Conservation (phyloP, 2,888 invertebrate species). For the Phaonia tiefii region DNA sequence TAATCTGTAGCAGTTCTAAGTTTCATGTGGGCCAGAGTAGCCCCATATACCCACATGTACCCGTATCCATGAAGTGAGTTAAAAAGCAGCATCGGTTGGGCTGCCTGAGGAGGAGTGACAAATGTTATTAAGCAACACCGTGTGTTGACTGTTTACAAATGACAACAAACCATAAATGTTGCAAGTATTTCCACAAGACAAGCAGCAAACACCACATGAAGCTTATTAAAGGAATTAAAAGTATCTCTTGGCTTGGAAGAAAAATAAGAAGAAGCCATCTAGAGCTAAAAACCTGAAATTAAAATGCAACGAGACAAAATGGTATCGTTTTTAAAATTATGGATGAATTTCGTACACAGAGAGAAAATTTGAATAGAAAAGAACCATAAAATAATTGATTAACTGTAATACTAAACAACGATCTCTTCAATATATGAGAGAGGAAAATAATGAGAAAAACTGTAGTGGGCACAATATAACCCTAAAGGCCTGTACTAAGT, state of each 20-base stretch:
- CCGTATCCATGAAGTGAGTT: slow-evolving; percentile 54
- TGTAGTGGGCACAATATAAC: too few relatives aligned
- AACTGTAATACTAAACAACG: too few relatives aligned
- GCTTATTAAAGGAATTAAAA: slow-evolving; percentile 66
- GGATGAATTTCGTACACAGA: slow-evolving; percentile 4
- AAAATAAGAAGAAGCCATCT: slow-evolving; percentile 63
- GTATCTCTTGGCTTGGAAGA: slow-evolving; percentile 52
- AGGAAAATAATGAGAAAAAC: too few relatives aligned
- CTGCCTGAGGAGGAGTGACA: neutral
- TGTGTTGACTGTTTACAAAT: slow-evolving; percentile 63
- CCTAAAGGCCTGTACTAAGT: too few relatives aligned
- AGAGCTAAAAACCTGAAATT: slow-evolving; percentile 44
- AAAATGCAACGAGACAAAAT: slow-evolving; percentile 51
- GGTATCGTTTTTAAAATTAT: slow-evolving; percentile 56
- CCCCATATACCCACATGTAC: neutral
- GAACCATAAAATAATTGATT: too few relatives aligned
- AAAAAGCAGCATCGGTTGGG: neutral
- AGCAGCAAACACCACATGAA: slow-evolving; percentile 36
- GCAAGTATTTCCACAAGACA: slow-evolving; percentile 55
- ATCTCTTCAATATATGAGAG: too few relatives aligned
- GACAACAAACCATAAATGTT: slow-evolving; percentile 64
- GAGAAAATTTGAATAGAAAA: too few relatives aligned
- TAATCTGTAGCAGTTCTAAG: neutral
- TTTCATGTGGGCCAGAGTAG: too few relatives aligned
- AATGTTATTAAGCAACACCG: slow-evolving; percentile 31